These are phyloP conservation scores for Salticus scenicus DNA, from an alignment of 2,888 invertebrate species.

Conservation along the genomic window DNA sequence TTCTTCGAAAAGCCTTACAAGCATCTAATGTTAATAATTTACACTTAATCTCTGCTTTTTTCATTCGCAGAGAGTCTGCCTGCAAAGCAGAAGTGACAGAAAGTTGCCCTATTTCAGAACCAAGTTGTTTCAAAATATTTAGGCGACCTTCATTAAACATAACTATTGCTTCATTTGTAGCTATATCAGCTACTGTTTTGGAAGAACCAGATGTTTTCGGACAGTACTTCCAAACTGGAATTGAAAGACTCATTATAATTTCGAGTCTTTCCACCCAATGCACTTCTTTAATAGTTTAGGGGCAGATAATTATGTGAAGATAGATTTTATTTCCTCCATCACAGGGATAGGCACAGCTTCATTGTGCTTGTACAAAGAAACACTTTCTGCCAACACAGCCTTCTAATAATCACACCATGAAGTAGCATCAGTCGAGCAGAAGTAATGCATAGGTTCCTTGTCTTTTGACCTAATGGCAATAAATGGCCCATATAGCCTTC, in stretches of 20 bases:
- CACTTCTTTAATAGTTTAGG: not conserved
- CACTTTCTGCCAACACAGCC: not conserved
- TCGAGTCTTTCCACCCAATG: constrained; percentile 24
- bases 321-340: not conserved
- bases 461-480: not conserved
- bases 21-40: not conserved
- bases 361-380: not conserved
- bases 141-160: constrained; percentile 11
- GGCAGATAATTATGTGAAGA: not conserved
- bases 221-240: constrained; percentile 14
- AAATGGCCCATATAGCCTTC: constrained; percentile 24
- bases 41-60: not conserved
- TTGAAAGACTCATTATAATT: constrained; percentile 30
- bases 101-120: not conserved
- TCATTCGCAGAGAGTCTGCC: not conserved
- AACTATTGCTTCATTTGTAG: not conserved
- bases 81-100: not conserved
- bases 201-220: constrained; percentile 18
- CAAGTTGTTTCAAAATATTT: not conserved
- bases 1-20: constrained; percentile 5
- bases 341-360: not conserved
- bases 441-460: not conserved
- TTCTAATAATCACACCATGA: not conserved
- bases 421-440: not conserved
- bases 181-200: constrained; percentile 10